These are phyloP conservation scores for Pherbina coryleti DNA, from an alignment of 2,888 invertebrate species.

Conservation along the genomic window DNA sequence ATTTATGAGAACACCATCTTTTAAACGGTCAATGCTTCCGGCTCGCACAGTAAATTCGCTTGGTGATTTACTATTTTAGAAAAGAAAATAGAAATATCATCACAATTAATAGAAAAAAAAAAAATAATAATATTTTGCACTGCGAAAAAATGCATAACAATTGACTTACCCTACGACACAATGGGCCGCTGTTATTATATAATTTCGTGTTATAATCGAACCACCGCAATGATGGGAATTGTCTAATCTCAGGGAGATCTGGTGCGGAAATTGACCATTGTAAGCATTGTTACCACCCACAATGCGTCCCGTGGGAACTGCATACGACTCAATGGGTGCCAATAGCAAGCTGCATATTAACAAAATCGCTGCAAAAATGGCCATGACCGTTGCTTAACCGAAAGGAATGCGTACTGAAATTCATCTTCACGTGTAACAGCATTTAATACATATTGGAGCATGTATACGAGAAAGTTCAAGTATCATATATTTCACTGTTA, in stretches of 20 bases:
- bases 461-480: not conserved
- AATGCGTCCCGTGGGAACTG: constrained; percentile 45
- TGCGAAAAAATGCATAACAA: no score
- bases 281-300: constrained; percentile 65
- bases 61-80: constrained; percentile 23
- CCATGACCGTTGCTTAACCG: not conserved
- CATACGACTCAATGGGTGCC: not conserved
- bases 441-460: not conserved
- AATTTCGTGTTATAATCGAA: constrained; percentile 56
- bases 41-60: constrained; percentile 9
- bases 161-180: constrained; percentile 53
- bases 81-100: not conserved
- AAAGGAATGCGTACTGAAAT: not conserved
- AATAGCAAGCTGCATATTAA: not conserved
- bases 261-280: constrained; percentile 66
- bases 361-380: not conserved
- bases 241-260: constrained; percentile 62
- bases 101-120: not conserved
- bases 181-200: constrained; percentile 64
- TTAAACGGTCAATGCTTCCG: not conserved
- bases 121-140: not conserved
- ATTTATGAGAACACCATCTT: not conserved
- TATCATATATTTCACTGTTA: no score
- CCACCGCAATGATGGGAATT: constrained; percentile 60
- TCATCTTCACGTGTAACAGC: not conserved